Base-by-base conservation (phyloP, 2,113 vertebrate genomes). In the Mormoops blainvillei region DNA sequence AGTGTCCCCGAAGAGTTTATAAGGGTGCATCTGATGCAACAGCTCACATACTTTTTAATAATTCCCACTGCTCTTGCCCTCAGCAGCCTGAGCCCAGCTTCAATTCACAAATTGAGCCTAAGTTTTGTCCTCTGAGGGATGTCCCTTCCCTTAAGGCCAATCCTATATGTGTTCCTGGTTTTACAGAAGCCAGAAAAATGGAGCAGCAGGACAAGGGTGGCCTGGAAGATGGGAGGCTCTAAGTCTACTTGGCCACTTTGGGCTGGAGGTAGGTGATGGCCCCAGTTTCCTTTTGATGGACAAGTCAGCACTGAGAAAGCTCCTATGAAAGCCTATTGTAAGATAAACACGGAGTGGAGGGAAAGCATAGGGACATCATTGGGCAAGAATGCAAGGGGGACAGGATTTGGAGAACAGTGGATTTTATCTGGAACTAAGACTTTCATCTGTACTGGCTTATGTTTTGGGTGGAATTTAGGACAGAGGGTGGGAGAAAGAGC, bases 41-140 rank as follows among this genome's bases (percentile, higher is more conserved):
- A 71, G 18, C 20, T 87, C 26, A 88, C 61, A 18, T 10, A 52
- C 83, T 80, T 96, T 96, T 97, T 96, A 97, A 95, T 97, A 73
- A 95, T 78, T 97, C 95, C 97, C 92, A 67, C 50, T 87, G 96
- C 80, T 95, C 63, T 68, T 65, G n/a, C 20, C n/a, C 70, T 82
- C 56, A 83, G 58, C 48, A 80, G 41, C 56, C 45, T 36, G 9
- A 77, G 24, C 54, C 58, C 33, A 77, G n/a, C 36, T 87, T 89
- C 41, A 31, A 26, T 90, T 71, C 26, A 26, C 68, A 36, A 95
- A 87, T 84, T 80, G 76, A 94, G 70, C 61, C 43, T 50, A 74
- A 86, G 9, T 73, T 89, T 88, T 74, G 13, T 45, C n/a, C 61
- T 36, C 52, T 0, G 38, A 81, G 84, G 65, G 80, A 81, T 77